Conservation (phyloP, 2,113 vertebrate genomes). For the Hemichromis elongatus region DNA sequence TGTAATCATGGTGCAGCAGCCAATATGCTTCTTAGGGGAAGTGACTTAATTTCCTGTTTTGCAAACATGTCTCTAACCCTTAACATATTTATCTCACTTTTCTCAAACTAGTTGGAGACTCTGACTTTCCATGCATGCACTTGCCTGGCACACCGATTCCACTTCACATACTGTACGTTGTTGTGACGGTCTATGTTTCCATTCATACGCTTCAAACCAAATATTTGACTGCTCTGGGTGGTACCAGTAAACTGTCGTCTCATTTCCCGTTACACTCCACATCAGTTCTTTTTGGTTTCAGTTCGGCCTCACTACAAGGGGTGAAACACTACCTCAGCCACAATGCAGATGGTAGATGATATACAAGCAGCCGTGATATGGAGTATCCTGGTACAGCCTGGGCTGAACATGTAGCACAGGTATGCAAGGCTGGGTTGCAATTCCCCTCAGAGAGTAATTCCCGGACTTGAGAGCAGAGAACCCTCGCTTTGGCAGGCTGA, state of each 20-base stretch:
- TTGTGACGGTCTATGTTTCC: constrained; percentile 14
- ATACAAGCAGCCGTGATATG: neutral
- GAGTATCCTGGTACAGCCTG: constrained; percentile 32
- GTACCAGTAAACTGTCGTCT: constrained; percentile 51
- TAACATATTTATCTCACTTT: constrained; percentile 35
- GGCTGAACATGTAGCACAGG: neutral
- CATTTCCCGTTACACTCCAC: constrained; percentile 31
- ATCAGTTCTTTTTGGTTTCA: constrained; percentile 42
- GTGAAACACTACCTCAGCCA: constrained; percentile 13
- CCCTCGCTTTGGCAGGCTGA: constrained; percentile 53
- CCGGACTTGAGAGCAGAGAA: constrained; percentile 32
- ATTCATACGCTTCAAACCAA: neutral
- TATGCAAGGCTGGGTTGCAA: constrained; percentile 22
- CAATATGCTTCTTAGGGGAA: constrained; percentile 36
- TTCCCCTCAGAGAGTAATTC: constrained; percentile 40
- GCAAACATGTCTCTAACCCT: constrained; percentile 42
- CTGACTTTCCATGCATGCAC: neutral
- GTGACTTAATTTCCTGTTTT: constrained; percentile 65
- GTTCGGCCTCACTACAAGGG: neutral
- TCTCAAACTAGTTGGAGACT: neutral
- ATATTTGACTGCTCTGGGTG: constrained; percentile 39
- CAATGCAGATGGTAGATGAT: constrained; percentile 32
- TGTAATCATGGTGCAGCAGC: constrained; percentile 1
- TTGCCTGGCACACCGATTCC: neutral
- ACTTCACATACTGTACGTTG: neutral